A percentile compares a stretch with the other conserved stretches of the same genome.
phyloP scores from a whole-genome alignment of 2,113 vertebrate genomes.

The Xiphorhynchus elegans region DNA sequence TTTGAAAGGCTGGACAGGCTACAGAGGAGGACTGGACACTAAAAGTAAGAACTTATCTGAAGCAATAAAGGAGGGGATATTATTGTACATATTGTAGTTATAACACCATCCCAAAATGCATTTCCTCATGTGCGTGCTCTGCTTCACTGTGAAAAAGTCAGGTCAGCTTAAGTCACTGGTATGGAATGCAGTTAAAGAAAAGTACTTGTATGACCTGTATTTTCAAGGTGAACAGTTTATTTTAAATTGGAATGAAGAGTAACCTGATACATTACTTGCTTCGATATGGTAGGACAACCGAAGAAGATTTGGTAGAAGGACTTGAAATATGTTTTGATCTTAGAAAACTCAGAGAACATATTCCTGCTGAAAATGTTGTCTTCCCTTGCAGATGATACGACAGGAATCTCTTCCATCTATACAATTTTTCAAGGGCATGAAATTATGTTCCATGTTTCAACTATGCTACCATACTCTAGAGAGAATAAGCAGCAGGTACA shows the following conservation, averaged over 20 bases:
- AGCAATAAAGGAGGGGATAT: neutral
- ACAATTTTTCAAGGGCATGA: slow-evolving; percentile 98
- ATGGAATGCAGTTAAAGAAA: neutral
- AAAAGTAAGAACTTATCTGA: slow-evolving; percentile 85
- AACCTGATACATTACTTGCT: neutral
- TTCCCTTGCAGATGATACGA: slow-evolving; percentile 90
- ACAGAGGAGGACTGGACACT: slow-evolving; percentile 96
- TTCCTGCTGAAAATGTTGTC: neutral
- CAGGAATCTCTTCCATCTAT: slow-evolving; percentile 93
- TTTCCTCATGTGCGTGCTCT: neutral
- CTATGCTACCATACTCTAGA: slow-evolving; percentile 97
- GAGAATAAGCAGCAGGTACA: slow-evolving; percentile 97
- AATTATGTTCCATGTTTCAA: slow-evolving; percentile 99
- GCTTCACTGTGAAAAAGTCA: neutral
- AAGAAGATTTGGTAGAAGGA: neutral
- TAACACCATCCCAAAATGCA: neutral
- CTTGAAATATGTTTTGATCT: neutral
- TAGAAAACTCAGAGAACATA: neutral
- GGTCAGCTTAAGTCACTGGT: neutral
- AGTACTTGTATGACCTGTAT: neutral
- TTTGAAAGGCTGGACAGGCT: slow-evolving; percentile 96
- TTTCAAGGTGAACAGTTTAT: neutral
- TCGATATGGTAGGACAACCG: neutral
- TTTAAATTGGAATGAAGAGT: neutral
- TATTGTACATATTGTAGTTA: neutral